Base-by-base conservation (phyloP, 2,888 invertebrate genomes). In the Lordiphosa fenestrarum region DNA sequence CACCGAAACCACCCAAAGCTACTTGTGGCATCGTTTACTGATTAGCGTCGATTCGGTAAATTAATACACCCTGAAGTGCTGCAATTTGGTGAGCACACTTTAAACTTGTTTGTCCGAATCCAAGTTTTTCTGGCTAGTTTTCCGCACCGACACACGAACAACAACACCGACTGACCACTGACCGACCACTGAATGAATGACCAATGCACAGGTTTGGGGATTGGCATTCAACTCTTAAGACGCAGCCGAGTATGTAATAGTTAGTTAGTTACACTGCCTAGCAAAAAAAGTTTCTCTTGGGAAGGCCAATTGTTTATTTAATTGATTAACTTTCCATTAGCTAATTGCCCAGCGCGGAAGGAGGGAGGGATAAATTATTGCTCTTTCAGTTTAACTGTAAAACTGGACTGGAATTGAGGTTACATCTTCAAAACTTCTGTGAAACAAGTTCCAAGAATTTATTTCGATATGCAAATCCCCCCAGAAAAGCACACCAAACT, bases 201-300 rank as follows among this genome's bases (percentile, higher is more conserved):
- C 66, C 66, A 73, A 72, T 72, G 69, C 64, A 48, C 30, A 30
- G 9, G 30, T 30, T 30, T 30, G 2, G 30, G 52, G 51, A 53
- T 51, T 62, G 51, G 38, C 21, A 69, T 73, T 73, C 73, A 70
- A 65, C 63, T 52, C 62, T 52, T 51, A 42, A 30, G 40, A 21
- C 39, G 36, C 44, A 44, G 25, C 25, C 13, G 30, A 30, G 30
- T 44, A 44, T 44, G 44, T 40, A 51, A 40, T 51, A 49, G 37
- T 23, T 25, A 37, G 48, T 38, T 48, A 21, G 30, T 46, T 47
- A 56, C 53, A 49, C 67, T 52, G 56, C 41, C 35, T 30, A 7
- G 50, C 71, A 61, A 3, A 50, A 61, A 57, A 61, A 57, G 55
- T 55, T 55, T 55, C 49, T 64, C 73, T 63, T 58, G 52, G 40